Evolutionary conservation across 1,140 invertebrate genomes (phyloP), one percentile per base, ranked within the genome.

Genomic region (Bemisia tabaci): DNA sequence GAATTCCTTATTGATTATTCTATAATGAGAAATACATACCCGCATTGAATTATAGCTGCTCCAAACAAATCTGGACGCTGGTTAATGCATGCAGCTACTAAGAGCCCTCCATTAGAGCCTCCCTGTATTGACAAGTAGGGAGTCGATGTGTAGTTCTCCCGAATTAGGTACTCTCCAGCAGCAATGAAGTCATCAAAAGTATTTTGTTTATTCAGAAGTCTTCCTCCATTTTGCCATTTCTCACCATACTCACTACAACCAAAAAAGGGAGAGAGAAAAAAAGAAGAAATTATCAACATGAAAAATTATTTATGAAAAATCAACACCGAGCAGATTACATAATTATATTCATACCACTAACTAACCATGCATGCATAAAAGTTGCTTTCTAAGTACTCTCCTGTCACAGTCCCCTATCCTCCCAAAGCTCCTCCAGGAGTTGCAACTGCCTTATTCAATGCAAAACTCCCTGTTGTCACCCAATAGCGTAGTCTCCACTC

Each of bases 101-200:
- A 79, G 25, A 99, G 80, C 1, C 97, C 97, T 11, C 97, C 97
- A 81, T 99, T 99, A 62, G 95, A 98, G 27, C 88, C 93, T 62
- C 97, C 97, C 77, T 96, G 89, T 71, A 97, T 95, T 1, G 85
- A 86, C 39, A 99, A 79, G 77, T 89, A 89, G 61, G 83, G 77
- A 21, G 84, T 78, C 25, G 76, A 80, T 0, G 94, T 97, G 75
- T 96, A 97, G 21, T 87, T 84, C 69, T 93, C 83, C 17, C 82
- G 73, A 39, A 97, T 84, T 12, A 99, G 82, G 80, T 92, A 97
- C 78, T 97, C 87, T 0, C 92, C 95, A 22, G 95, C 95, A 68
- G 84, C 80, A 75, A 93, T 90, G 78, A 99, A 98, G 80, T 99
- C 97, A 79, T 98, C 89, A 78, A 98, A 98, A 58, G 89, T 89